These are phyloP conservation scores for Harpagoxenus sublaevis DNA, from an alignment of 2,888 invertebrate species.

Conservation along the genomic window DNA sequence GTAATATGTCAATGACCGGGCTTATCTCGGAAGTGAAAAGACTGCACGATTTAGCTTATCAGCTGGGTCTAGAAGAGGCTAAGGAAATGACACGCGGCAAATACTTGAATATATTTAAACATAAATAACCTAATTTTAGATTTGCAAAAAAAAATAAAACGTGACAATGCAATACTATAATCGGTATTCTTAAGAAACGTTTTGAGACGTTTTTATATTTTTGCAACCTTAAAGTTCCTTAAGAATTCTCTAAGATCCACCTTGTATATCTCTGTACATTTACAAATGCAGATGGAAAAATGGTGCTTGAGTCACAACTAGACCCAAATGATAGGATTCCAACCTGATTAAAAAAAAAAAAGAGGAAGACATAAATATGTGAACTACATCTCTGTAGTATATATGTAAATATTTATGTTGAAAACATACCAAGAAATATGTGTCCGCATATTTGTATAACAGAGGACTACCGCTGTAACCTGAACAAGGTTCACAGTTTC, in stretches of 20 bases:
- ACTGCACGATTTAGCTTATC: conserved; percentile 97
- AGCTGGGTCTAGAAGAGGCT: conserved; percentile 97
- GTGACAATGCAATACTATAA: conserved; percentile 26
- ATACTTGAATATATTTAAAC: conserved; percentile 94
- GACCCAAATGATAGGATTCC: conserved; percentile 94
- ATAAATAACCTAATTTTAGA: conserved; percentile 74
- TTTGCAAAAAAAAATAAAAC: conserved; percentile 28
- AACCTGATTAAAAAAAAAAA: conserved; percentile 87
- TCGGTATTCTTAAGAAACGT: conserved; percentile 18
- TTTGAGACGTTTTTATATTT: conserved; percentile 7
- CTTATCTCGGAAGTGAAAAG: conserved; percentile 97
- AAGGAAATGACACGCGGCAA: conserved; percentile 99
- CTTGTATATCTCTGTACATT: conserved; percentile 91
- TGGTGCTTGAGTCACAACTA: conserved; percentile 91
- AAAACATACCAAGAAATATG: conserved; percentile 89
- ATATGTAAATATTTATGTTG: conserved; percentile 28
- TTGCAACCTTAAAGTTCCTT: conserved; percentile 18
- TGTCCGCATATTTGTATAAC: conserved; percentile 89
- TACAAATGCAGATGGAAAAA: conserved; percentile 92
- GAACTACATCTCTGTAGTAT: conserved; percentile 24
- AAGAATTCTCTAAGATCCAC: conserved; percentile 92
- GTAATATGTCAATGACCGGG: conserved; percentile 92
- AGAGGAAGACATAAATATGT: conserved; percentile 35
- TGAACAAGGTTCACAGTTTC: conserved; percentile 92
- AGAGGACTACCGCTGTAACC: conserved; percentile 94